Evolutionary conservation across 2,113 vertebrate species (phyloP), one percentile per base, ranked within the genome.

Genomic region (Conger conger): DNA sequence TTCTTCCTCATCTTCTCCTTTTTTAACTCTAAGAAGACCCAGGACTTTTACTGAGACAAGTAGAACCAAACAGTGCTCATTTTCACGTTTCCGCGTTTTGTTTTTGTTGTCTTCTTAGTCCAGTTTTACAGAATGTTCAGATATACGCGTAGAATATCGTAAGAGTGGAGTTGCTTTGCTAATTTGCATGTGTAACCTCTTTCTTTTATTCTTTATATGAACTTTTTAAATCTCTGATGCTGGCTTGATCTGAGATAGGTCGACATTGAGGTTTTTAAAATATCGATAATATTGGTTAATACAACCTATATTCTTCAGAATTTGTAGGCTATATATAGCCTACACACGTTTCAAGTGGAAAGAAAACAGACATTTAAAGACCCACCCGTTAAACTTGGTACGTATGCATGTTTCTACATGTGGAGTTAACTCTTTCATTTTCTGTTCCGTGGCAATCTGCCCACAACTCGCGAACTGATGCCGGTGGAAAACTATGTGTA

Each of bases 1-100:
- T 85, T 81, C 63, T 81, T 80, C 81, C 83, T 81, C 45, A 63
- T 88, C 85, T 81, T 87, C 86, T 85, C 83, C 84, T 79, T 86
- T 87, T 85, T 87, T 86, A 87, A 87, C 87, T 91, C 84, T 87
- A 86, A 87, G 83, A 79, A 79, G 85, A 88, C 83, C 85, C 76
- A 42, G 68, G 83, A 82, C 84, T 83, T 80, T 78, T 35, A 36
- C 35, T 54, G 85, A 86, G 76, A 83, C 81, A 79, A 86, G 81
- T 50, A 63, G 76, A 83, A 83, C 81, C 60, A 86, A 86, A 63
- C 78, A 63, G 81, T 79, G 76, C 76, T 60, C 57, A 76, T 50
- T 45, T 85, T 76, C 20, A 83, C 57, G 42, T 81, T 60, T 78
- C 45, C 82, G 82, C 17, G 60, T 77, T 83, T 82, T 82, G 18